Evolutionary conservation across 2,888 invertebrate genomes (phyloP).

Genomic region (Hydriomena furcata): DNA sequence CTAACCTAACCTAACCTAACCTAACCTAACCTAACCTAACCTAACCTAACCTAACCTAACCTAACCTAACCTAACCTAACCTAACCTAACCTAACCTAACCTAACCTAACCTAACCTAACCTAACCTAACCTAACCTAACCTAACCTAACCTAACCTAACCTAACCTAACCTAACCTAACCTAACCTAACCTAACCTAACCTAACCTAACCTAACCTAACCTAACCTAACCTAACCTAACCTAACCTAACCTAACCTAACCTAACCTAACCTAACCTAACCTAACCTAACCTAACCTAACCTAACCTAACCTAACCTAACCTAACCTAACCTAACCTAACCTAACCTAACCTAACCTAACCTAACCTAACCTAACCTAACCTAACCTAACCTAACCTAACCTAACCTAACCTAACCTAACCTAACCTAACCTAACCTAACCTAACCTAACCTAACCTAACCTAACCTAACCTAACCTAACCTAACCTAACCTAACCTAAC

Average conservation of each 20-base stretch:
- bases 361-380: conserved; percentile 27
- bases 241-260: conserved; percentile 23
- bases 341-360: conserved; percentile 25
- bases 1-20: conserved; percentile 34
- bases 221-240: conserved; percentile 27
- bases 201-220: conserved; percentile 27
- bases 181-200: conserved; percentile 26
- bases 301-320: conserved; percentile 27
- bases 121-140: conserved; percentile 24
- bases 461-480: conserved; percentile 37
- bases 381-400: conserved; percentile 30
- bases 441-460: conserved; percentile 36
- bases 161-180: conserved; percentile 25
- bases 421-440: conserved; percentile 34
- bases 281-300: conserved; percentile 27
- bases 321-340: conserved; percentile 27
- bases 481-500: conserved; percentile 36
- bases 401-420: conserved; percentile 35
- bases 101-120: conserved; percentile 25
- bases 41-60: conserved; percentile 24
- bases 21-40: conserved; percentile 27
- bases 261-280: conserved; percentile 26
- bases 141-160: conserved; percentile 26
- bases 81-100: conserved; percentile 27
- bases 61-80: conserved; percentile 27